These are phyloP conservation scores for Charaxes varanes DNA, from an alignment of 1,140 invertebrate genomes.

Conservation along the genomic window DNA sequence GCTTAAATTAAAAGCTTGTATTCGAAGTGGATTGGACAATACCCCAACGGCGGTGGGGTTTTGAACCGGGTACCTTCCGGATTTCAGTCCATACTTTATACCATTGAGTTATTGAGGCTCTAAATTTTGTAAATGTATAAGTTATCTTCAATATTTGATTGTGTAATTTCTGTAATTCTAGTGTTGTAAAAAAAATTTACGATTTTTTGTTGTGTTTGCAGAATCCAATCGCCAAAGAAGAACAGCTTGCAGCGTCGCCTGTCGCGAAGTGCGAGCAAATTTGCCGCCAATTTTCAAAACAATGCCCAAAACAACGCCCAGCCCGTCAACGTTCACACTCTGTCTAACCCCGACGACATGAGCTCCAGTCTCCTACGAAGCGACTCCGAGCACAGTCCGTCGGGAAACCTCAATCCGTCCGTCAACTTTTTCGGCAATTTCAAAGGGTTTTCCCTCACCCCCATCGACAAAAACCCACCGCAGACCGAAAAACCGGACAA, in stretches of 20 bases:
- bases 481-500: slow-evolving; percentile 32
- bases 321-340: slow-evolving; percentile 72
- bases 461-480: slow-evolving; percentile 74
- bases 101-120: too few species aligned
- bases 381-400: slow-evolving; percentile 69
- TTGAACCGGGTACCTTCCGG: too few species aligned
- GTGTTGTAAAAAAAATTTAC: not conserved
- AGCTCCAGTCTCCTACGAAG: slow-evolving; percentile 74
- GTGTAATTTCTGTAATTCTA: too few species aligned
- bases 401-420: slow-evolving; percentile 71
- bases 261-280: slow-evolving; percentile 62
- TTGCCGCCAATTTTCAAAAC: slow-evolving; percentile 62
- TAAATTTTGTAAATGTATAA: too few species aligned
- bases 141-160: too few species aligned
- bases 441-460: slow-evolving; percentile 87
- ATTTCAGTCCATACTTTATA: too few species aligned
- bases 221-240: slow-evolving; percentile 66
- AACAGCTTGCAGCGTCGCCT: slow-evolving; percentile 55
- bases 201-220: slow-evolving; percentile 24
- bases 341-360: slow-evolving; percentile 77
- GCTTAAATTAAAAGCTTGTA: too few species aligned
- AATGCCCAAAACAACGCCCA: slow-evolving; percentile 46
- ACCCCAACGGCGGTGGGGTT: too few species aligned
- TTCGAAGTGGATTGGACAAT: too few species aligned
- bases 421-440: slow-evolving; percentile 86